Conservation (phyloP, 2,888 invertebrate genomes). For the Neoscelio sp. region DNA sequence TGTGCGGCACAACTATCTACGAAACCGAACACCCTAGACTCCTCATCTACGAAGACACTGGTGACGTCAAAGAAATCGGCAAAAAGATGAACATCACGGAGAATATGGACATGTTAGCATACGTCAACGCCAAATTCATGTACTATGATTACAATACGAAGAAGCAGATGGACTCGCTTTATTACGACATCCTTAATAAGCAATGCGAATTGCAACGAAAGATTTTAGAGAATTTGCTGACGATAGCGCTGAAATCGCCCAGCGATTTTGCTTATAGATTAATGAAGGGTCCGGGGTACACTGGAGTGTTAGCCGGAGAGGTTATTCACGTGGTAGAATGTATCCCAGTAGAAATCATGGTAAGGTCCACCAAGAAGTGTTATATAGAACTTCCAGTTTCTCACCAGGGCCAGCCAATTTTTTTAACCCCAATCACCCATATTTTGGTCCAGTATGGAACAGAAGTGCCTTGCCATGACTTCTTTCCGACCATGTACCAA, state of each 20-base stretch:
- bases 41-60: conserved; percentile 35
- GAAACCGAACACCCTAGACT: conserved; percentile 48
- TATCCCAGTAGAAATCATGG: conserved; percentile 62
- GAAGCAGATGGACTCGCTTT: conserved; percentile 52
- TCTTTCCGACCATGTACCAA: not conserved
- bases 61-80: not conserved
- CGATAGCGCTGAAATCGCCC: conserved; percentile 67
- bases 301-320: conserved; percentile 71
- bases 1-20: not conserved
- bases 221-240: conserved; percentile 69
- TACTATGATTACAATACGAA: conserved; percentile 71
- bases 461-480: conserved; percentile 2
- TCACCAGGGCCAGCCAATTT: not conserved
- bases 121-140: conserved; percentile 71
- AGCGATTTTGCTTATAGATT: conserved; percentile 69
- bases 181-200: conserved; percentile 67
- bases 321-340: conserved; percentile 72
- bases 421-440: conserved; percentile 18
- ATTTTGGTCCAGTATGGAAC: conserved; percentile 16
- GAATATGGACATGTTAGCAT: conserved; percentile 62
- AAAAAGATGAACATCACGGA: not conserved
- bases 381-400: conserved; percentile 36
- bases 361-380: conserved; percentile 64
- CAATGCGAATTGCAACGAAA: conserved; percentile 70
- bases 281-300: conserved; percentile 70